phyloP scores from a whole-genome alignment of 1,140 invertebrate species.

The Euschistus heros region DNA sequence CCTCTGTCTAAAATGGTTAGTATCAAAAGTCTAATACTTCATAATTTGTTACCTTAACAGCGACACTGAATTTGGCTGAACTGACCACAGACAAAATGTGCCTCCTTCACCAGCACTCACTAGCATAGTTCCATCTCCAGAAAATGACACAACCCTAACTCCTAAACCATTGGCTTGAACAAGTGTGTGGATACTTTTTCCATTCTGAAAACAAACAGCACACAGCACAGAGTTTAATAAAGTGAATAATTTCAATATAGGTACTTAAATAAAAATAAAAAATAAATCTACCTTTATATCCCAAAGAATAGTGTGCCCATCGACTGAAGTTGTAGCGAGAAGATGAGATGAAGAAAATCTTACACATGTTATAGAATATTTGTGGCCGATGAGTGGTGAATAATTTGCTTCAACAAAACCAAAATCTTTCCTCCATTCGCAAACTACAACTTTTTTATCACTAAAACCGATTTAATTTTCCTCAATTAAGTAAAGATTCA shows the following conservation, averaged over 20 bases:
- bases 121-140: conserved; percentile 50
- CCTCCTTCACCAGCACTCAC: conserved; percentile 65
- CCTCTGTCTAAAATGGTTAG: too few relatives aligned
- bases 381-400: conserved; percentile 50
- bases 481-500: neutral
- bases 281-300: conserved; percentile 38
- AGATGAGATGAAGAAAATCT: conserved; percentile 58
- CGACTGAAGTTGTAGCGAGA: conserved; percentile 57
- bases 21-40: too few relatives aligned
- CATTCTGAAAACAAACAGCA: conserved; percentile 35
- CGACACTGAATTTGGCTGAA: conserved; percentile 43
- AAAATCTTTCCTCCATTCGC: conserved; percentile 45
- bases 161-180: conserved; percentile 41
- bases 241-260: neutral
- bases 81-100: conserved; percentile 56
- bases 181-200: conserved; percentile 39
- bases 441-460: conserved; percentile 52
- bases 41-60: neutral
- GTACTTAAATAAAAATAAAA: neutral
- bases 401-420: conserved; percentile 45
- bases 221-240: neutral
- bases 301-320: conserved; percentile 62
- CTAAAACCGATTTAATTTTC: conserved; percentile 34
- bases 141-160: conserved; percentile 45
- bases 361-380: conserved; percentile 53